These are phyloP conservation scores for Thaleichthys pacificus DNA, from an alignment of 2,797 vertebrate genomes.

Conservation along the genomic window DNA sequence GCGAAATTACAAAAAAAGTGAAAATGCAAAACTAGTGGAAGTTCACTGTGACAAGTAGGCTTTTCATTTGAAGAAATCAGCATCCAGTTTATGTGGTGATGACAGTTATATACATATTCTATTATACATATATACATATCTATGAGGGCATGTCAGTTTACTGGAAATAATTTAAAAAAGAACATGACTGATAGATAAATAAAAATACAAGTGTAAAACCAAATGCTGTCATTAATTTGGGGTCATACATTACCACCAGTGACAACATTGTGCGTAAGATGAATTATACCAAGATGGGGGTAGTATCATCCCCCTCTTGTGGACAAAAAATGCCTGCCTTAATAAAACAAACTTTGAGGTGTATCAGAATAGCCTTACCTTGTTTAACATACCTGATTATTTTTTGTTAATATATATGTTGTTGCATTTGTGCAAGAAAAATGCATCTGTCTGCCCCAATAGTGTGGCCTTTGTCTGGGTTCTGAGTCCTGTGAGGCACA, in stretches of 20 bases:
- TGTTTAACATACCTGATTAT: no score
- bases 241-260: constrained; percentile 24
- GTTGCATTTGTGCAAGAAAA: no score
- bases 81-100: constrained; percentile 96
- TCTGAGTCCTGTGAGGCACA: no score
- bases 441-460: no score
- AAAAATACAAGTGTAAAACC: constrained; percentile 84
- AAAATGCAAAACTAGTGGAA: constrained; percentile 74
- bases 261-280: constrained; percentile 46
- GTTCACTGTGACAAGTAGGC: constrained; percentile 94
- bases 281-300: no score
- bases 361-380: no score
- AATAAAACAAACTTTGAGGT: no score
- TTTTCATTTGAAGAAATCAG: constrained; percentile 88
- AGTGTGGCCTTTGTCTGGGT: no score
- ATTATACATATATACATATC: constrained; percentile 85
- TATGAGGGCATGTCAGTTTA: constrained; percentile 98
- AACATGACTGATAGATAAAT: constrained; percentile 96
- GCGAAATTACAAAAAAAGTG: constrained; percentile 73
- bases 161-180: constrained; percentile 83
- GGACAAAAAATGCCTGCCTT: no score
- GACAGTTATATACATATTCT: constrained; percentile 81
- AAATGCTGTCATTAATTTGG: constrained; percentile 16
- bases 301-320: no score
- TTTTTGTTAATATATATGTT: no score